Base-by-base conservation (phyloP, 2,797 vertebrate species). In the Coendou prehensilis region DNA sequence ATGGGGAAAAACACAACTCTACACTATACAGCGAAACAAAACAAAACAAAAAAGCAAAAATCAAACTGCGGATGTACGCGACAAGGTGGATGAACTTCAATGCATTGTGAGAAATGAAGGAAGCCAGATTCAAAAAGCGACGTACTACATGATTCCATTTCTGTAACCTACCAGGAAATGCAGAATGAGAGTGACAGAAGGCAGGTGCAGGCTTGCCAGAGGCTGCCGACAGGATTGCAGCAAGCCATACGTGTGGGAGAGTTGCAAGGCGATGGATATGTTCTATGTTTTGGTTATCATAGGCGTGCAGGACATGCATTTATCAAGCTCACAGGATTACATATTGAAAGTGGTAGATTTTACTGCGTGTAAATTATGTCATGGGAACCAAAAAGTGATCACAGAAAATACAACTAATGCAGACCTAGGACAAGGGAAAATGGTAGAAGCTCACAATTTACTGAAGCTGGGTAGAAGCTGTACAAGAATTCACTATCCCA, bases 271-370 rank as follows among this genome's bases (percentile, higher is more conserved):
- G 26, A 2, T 14, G 50, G 76, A 78, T 17, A 7, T 3, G 26
- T 4, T 78, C 47, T 18, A 4, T 33, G 26, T 78, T 33, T 54
- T 18, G 28, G 30, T 52, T 30, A 33, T 18, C 7, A 9, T 20
- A 33, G 28, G 50, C 2, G 5, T n/a, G 33, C 15, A 10, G 9
- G 30, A 17, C 3, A 1, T 30, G 15, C 33, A 0, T 79, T 54
- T n/a, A n/a, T 56, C 17, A 54, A n/a, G 15, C 0, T 22, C 5
- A 0, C 7, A 79, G 33, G n/a, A 22, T 79, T n/a, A 22, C 10
- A 5, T 56, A n/a, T 30, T 6, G 28, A 30, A n/a, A 54, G 50
- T 52, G 28, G 30, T 11, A 79, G 30, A 33, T n/a, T 30, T n/a
- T 20, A 13, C 9, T 10, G 50, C 33, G 6, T 18, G 30, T n/a